Conservation (phyloP, 2,113 vertebrate genomes). For the Phyllostomus hastatus region DNA sequence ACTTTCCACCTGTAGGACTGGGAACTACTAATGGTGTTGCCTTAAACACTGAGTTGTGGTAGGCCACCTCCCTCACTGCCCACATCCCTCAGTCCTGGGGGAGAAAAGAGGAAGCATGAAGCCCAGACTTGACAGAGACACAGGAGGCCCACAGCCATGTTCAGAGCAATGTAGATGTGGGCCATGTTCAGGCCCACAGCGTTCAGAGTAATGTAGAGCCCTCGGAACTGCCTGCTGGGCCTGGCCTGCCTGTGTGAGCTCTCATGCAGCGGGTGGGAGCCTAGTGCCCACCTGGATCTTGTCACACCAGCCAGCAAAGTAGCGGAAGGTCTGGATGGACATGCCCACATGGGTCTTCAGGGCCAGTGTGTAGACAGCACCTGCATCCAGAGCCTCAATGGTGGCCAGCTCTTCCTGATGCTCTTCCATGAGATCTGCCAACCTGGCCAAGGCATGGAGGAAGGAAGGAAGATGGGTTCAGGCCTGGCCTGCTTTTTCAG, state of each 20-base stretch:
- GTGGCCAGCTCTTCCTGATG: conserved; percentile 88
- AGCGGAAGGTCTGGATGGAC: conserved; percentile 89
- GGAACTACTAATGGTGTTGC: too few relatives aligned
- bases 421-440: conserved; percentile 89
- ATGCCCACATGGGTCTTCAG: conserved; percentile 89
- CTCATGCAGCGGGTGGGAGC: too few relatives aligned
- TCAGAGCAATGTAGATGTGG: too few relatives aligned
- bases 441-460: conserved; percentile 55
- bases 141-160: neutral
- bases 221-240: accelerated
- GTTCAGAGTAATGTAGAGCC: accelerated
- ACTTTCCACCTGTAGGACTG: too few relatives aligned
- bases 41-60: too few relatives aligned
- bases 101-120: neutral
- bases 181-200: too few relatives aligned
- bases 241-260: neutral
- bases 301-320: conserved; percentile 91
- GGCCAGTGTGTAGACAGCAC: conserved; percentile 88
- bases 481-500: neutral
- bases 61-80: neutral
- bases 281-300: conserved; percentile 84
- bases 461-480: neutral
- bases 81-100: neutral
- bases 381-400: conserved; percentile 87
- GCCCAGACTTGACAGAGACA: neutral